Conservation (phyloP, 2,113 vertebrate species). For the Vidua chalybeata region DNA sequence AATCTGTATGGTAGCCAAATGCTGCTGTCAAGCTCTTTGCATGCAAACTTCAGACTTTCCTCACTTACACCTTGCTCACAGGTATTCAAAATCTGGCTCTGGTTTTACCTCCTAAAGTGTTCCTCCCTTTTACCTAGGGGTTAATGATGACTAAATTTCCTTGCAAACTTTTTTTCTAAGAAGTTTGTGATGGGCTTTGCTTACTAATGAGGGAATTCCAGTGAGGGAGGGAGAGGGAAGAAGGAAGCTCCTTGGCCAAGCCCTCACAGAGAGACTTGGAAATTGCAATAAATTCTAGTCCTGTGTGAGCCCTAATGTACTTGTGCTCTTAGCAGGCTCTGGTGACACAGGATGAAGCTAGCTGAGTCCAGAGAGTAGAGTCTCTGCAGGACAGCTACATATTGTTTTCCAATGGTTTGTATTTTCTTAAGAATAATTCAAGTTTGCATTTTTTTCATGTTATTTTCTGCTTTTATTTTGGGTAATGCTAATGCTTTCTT, state of each 20-base stretch:
- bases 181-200: background rate
- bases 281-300: background rate
- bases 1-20: background rate
- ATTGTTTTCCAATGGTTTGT: background rate
- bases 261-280: background rate
- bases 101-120: background rate
- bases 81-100: constrained; percentile 34
- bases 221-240: background rate
- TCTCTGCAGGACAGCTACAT: background rate
- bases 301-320: background rate
- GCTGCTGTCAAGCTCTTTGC: background rate
- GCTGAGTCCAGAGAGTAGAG: background rate
- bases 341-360: background rate
- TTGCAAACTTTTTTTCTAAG: background rate
- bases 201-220: constrained; percentile 19
- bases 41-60: background rate
- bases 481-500: background rate
- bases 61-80: background rate
- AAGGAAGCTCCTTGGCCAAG: background rate
- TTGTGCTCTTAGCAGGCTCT: background rate
- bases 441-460: background rate
- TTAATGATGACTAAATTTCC: constrained; percentile 7
- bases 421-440: background rate
- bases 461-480: background rate
- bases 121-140: background rate